Evolutionary conservation across 1,140 invertebrate species (phyloP), one percentile per base, ranked within the genome.

Genomic region (Pachyrhynchus sulphureomaculatus): DNA sequence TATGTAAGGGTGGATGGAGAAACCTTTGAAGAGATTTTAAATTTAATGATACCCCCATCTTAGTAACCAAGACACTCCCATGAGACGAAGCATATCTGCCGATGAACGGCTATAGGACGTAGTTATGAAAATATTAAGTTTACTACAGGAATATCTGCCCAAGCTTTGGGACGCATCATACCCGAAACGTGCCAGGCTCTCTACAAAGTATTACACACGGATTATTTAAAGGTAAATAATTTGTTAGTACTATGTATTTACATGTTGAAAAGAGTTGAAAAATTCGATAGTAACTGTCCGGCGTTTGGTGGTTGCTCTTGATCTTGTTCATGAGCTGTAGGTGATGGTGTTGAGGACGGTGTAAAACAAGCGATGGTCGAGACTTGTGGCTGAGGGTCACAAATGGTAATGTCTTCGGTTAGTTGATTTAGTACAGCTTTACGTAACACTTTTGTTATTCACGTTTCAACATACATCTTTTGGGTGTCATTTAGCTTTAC

Each of bases 91-190:
- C 10, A 48, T 48, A 21, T 9, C 45, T 10, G 6, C 26, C 4
- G 45, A 48, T 15, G 45, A 48, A 23, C 5, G 45, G 45, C 45
- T 4, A 51, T 17, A 13, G 24, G 24, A 2, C 24, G 48, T n/a
- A 34, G 24, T 15, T 62, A 57, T 45, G 60, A 56, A 37, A 15
- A 44, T 26, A 20, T 62, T 12, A 62, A 54, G 47, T 62, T 59
- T 49, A 44, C 56, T 49, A 29, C 34, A 37, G 21, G 33, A 37
- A 59, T 59, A 29, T 49, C 56, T 23, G 26, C 56, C 39, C 56
- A 59, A 42, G 47, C 24, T 3, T 20, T 58, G 1, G 55, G 42
- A 24, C 8, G 39, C 4, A 36, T 58, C 2, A 58, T 58, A 20
- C 55, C 55, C 17, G 55, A 59, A 49, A 59, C 56, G 12, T 59